Evolutionary conservation across 2,888 invertebrate genomes (phyloP), one percentile per base, ranked within the genome.

Genomic region (Bursaphelenchus okinawaensis): DNA sequence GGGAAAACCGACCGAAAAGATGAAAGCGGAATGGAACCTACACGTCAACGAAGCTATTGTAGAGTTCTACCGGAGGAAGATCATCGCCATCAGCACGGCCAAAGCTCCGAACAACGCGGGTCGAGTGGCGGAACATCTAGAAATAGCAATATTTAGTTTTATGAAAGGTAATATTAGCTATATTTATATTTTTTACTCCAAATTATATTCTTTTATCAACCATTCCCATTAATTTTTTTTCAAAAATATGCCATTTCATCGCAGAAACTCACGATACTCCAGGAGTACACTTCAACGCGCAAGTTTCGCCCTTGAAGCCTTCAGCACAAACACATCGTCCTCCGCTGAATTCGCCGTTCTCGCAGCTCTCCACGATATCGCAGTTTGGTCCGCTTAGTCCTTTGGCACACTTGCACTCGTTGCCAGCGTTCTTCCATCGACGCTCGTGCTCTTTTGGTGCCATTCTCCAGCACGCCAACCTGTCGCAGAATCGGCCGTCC

Each of bases 401-500:
- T 23, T 73, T 70, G 22, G 75, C 75, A 56, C 79, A 79, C 22
- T 67, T 63, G 70, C 79, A 79, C 59, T 71, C 68, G 54, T 77
- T 73, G 19, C 63, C 71, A 20, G 69, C 59, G 52, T 72, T 75
- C 20, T 68, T 56, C 72, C 70, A 74, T 20, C 75, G 52, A 23
- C 73, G 61, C 62, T 74, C 75, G 61, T 73, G 64, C 31, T 76
- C 73, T 70, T 61, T 75, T 8, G 69, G 68, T 6, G 77, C 76
- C 68, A 76, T 76, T 54, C 80, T 64, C 75, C 75, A 80, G 66
- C 80, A 80, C 7, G 80, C 80, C 27, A 81, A 68, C 55, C 80
- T 68, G 16, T 80, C 77, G 55, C 80, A 80, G 62, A 60, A 70
- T 4, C 74, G 68, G 9, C 80, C 80, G 64, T 80, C 80, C 80